Evolutionary conservation across 2,888 invertebrate species (phyloP), one percentile per base, ranked within the genome.

Genomic region (Macrophya alboannulata): DNA sequence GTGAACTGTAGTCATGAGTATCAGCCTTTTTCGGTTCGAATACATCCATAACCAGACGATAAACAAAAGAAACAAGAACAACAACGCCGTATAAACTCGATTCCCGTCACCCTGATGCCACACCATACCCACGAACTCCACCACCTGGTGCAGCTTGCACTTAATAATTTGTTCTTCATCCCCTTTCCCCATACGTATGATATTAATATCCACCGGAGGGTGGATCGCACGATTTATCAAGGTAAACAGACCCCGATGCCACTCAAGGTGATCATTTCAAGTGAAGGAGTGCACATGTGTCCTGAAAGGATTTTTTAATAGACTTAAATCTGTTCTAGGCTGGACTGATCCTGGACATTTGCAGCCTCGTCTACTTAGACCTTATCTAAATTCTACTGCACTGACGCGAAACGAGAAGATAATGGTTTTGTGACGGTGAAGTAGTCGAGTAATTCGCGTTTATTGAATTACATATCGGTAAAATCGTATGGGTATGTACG

Each of bases 361-460:
- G 91, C 86, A 88, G 88, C 88, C 89, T 89, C 89, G 89, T 89
- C 89, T 89, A 90, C 92, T 90, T 89, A 91, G 90, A 90, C 90
- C 91, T 91, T 92, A 92, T 92, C 91, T 90, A 89, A 91, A 89
- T 43, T 21, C 9, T 25, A 1, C 8, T 3, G n/a, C n/a, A n/a
- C 43, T 21, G 43, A 43, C 15, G 17, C 10, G 10, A 17, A 43
- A 43, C 9, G 37, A 21, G 43, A n/a, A n/a, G 21, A 43, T 43
- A 37, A 25, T 17, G 12, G 45, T n/a, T 72, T 72, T 40, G 40
- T 40, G 17, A 72, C 43, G 45, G 40, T 43, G 72, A 45, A 40
- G 4, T 8, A 43, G 72, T 72, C 21, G 4, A 45, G 72, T 72
- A 72, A 72, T 72, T 72, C 43, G 72, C 45, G 62, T 21, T 25